Evolutionary conservation across 2,113 vertebrate genomes (phyloP).

Genomic region (Neotragus moschatus): DNA sequence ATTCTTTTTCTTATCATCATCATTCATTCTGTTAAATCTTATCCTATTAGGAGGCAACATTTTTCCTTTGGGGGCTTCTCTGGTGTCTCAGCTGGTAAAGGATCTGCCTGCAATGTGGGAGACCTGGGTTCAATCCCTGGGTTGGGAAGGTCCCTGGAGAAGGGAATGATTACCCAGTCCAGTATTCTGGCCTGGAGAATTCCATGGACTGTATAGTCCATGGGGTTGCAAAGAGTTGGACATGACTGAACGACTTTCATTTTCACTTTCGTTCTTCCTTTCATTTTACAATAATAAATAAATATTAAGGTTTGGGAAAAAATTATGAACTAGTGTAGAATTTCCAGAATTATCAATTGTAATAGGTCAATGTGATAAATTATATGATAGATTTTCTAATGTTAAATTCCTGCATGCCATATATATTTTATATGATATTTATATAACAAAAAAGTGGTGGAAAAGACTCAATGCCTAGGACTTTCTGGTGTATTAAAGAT

Average conservation of each 20-base stretch:
- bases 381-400: not conserved
- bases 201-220: not conserved
- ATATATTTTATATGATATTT: not conserved
- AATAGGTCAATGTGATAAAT: not conserved
- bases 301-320: not conserved
- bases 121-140: not conserved
- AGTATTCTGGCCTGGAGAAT: not conserved
- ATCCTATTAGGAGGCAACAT: not conserved
- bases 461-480: not conserved
- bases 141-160: not conserved
- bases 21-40: not conserved
- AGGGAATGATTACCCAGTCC: not conserved
- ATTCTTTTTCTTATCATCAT: not conserved
- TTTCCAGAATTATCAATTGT: not conserved
- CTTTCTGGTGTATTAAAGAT: not conserved
- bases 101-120: not conserved
- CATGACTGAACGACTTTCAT: not conserved
- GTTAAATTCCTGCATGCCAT: not conserved
- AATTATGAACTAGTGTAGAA: not conserved
- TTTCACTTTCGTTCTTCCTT: not conserved
- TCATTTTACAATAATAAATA: not conserved
- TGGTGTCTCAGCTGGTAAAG: not conserved
- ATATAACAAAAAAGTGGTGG: not conserved
- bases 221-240: not conserved
- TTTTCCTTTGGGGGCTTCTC: not conserved